phyloP scores from a whole-genome alignment of 2,113 vertebrate species.

The Isurus oxyrinchus region DNA sequence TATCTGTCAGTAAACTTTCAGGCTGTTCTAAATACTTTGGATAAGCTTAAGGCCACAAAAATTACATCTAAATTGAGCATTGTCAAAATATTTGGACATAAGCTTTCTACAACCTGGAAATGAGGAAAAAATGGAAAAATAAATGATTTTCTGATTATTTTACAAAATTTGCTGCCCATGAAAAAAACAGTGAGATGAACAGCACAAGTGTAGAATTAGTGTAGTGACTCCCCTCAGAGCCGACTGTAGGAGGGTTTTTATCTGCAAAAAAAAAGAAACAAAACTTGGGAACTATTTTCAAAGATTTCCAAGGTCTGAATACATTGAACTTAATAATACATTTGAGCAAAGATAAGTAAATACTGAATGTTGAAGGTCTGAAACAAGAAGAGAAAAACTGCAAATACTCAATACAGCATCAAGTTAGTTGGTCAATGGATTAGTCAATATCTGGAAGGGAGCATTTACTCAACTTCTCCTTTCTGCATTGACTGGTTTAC shows the following conservation, averaged over 20 bases:
- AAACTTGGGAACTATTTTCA: background rate
- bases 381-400: background rate
- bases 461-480: background rate
- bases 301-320: background rate
- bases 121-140: background rate
- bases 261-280: background rate
- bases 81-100: background rate
- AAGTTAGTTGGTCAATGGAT: background rate
- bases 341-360: background rate
- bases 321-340: background rate
- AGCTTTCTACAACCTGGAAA: background rate
- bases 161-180: background rate
- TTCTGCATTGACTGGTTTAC: background rate
- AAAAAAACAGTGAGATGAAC: background rate
- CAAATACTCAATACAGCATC: too few species aligned
- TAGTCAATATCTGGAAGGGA: background rate
- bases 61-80: background rate
- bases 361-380: background rate
- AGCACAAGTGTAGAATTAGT: background rate
- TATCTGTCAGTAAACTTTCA: background rate
- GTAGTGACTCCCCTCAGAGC: background rate
- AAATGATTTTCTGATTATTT: background rate
- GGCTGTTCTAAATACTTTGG: background rate
- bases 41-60: background rate
- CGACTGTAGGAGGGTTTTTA: background rate